phyloP scores from a whole-genome alignment of 2,888 invertebrate genomes.

The Protodeltote pygarga region DNA sequence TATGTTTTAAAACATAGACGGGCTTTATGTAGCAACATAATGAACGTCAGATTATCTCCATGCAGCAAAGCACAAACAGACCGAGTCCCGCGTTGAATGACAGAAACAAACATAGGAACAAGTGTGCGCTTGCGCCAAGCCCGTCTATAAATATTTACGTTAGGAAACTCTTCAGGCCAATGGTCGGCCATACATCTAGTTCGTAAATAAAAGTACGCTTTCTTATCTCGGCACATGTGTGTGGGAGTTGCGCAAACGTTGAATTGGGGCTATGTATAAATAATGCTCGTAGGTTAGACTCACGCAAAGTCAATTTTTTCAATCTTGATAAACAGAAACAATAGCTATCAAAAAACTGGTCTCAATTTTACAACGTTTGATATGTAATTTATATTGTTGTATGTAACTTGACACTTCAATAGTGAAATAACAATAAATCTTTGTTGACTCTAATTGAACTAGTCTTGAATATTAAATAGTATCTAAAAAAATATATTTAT shows the following conservation, averaged over 20 bases:
- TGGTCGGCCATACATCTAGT: constrained; percentile 74
- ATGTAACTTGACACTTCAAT: constrained; percentile 18
- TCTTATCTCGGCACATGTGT: constrained; percentile 81
- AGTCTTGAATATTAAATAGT: constrained; percentile 22
- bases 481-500: no score
- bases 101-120: constrained; percentile 84
- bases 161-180: constrained; percentile 83
- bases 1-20: constrained; percentile 48
- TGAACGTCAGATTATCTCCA: constrained; percentile 60
- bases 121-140: constrained; percentile 72
- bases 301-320: constrained; percentile 23
- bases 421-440: constrained; percentile 37
- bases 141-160: constrained; percentile 86
- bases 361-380: constrained; percentile 9
- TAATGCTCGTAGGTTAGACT: constrained; percentile 42
- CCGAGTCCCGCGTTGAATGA: constrained; percentile 77
- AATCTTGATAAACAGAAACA: constrained; percentile 12
- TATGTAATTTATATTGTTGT: constrained; percentile 22
- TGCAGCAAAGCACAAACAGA: constrained; percentile 55
- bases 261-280: constrained; percentile 55
- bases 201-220: constrained; percentile 82
- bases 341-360: constrained; percentile 20
- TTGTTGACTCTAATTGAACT: constrained; percentile 19
- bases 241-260: constrained; percentile 76
- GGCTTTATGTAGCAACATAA: constrained; percentile 61